Conservation (phyloP, 2,797 vertebrate genomes). For the Microctenopoma lineatum region DNA sequence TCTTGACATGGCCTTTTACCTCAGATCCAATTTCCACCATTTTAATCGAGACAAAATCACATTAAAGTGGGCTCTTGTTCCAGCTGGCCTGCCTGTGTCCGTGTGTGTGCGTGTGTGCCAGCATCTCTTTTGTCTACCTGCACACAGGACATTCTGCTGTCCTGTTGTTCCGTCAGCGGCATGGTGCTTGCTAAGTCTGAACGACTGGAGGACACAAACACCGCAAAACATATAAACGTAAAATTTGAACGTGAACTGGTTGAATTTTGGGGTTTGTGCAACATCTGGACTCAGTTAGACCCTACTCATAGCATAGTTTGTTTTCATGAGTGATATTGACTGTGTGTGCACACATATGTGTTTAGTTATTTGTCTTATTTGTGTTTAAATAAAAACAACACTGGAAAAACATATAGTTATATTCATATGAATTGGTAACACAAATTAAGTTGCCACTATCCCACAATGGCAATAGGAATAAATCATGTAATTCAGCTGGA, state of each 20-base stretch:
- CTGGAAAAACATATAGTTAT: no score
- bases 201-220: no score
- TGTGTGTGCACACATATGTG: no score
- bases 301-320: no score
- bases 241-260: no score
- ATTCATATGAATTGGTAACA: no score
- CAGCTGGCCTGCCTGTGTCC: slow-evolving; percentile 34
- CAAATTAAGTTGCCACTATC: neutral
- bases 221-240: neutral
- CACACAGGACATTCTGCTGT: slow-evolving; percentile 5
- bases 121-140: slow-evolving; percentile 34
- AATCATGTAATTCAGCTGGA: neutral
- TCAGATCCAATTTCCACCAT: slow-evolving; percentile 81
- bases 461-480: neutral
- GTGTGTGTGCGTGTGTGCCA: slow-evolving; percentile 17
- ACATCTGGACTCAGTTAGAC: no score
- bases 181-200: no score
- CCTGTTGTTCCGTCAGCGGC: neutral
- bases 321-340: no score
- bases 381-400: no score
- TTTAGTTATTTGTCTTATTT: no score
- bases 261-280: no score
- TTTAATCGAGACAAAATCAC: slow-evolving; percentile 81
- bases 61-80: slow-evolving; percentile 65
- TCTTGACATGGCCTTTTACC: slow-evolving; percentile 82